Percentiles rank a stretch among this genome's conserved stretches.
Conservation (phyloP, 2,113 vertebrate species). For the Charina bottae region DNA sequence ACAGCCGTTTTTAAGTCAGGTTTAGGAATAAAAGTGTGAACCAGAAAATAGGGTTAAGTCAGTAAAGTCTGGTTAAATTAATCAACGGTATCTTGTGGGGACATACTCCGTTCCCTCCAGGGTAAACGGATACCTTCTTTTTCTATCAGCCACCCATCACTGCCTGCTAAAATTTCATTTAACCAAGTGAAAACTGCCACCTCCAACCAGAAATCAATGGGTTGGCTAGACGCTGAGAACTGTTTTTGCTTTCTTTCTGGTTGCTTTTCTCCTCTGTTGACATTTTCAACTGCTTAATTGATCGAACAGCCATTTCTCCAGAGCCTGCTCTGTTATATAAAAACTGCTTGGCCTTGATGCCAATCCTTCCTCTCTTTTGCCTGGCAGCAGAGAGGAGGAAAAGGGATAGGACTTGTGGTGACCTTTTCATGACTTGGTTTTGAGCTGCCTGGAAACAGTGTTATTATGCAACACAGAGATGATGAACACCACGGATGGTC, state of each 20-base stretch:
- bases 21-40: not conserved
- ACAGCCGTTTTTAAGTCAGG: not conserved
- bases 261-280: constrained; percentile 29
- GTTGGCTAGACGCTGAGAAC: constrained; percentile 4
- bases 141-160: not conserved
- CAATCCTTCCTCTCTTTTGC: not conserved
- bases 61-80: not conserved
- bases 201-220: not conserved
- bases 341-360: constrained; percentile 3
- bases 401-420: not conserved
- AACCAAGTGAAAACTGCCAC: not conserved
- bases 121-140: not conserved
- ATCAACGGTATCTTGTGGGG: not conserved
- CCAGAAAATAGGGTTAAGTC: not conserved
- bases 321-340: constrained; percentile 14
- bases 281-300: constrained; percentile 27
- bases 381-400: constrained; percentile 6
- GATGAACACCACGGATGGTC: not conserved
- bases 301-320: constrained; percentile 25
- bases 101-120: not conserved
- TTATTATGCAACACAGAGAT: not conserved
- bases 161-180: constrained; percentile 1
- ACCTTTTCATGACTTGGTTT: not conserved
- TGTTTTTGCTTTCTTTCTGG: not conserved
- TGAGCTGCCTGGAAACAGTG: too few species aligned